Percentiles rank a stretch among this genome's conserved stretches.
Conservation (phyloP, 2,797 vertebrate genomes). For the Pygocentrus nattereri region DNA sequence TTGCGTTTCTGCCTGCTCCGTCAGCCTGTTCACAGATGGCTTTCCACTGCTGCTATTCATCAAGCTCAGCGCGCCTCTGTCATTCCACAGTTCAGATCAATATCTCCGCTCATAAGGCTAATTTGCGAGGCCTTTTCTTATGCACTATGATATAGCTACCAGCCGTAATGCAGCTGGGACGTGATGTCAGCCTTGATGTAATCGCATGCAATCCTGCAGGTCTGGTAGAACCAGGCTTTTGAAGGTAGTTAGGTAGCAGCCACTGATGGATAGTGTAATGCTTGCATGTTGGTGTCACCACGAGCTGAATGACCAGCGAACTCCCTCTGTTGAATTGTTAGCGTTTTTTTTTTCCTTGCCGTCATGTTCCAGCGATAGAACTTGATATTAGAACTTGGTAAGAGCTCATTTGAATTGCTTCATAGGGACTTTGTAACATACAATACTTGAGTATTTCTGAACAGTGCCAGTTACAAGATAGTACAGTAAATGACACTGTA, state of each 20-base stretch:
- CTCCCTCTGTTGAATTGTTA: too few species aligned
- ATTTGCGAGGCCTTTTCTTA: slow-evolving; percentile 46
- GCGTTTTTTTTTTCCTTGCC: too few species aligned
- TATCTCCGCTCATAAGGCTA: slow-evolving; percentile 47
- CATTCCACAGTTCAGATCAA: slow-evolving; percentile 54
- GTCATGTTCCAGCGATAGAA: too few species aligned
- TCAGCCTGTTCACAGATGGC: slow-evolving; percentile 27
- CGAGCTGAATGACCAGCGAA: too few species aligned
- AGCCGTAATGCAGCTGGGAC: background rate
- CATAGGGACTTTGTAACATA: too few species aligned
- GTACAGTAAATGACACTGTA: too few species aligned
- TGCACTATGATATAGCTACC: slow-evolving; percentile 30
- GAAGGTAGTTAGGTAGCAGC: background rate
- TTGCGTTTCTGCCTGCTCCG: slow-evolving; percentile 35
- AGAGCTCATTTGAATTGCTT: too few species aligned
- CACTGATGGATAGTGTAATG: background rate
- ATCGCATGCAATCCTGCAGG: slow-evolving; percentile 27
- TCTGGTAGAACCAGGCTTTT: background rate
- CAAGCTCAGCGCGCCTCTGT: slow-evolving; percentile 51
- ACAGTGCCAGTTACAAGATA: too few species aligned
- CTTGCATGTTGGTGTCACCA: background rate
- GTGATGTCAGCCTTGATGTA: slow-evolving; percentile 41
- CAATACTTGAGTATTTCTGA: too few species aligned
- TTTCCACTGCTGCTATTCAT: slow-evolving; percentile 48
- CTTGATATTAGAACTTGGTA: too few species aligned